A percentile compares a stretch with the other conserved stretches of the same genome.
Evolutionary conservation across 2,113 vertebrate species (phyloP).

Genomic region (Euleptes europaea): DNA sequence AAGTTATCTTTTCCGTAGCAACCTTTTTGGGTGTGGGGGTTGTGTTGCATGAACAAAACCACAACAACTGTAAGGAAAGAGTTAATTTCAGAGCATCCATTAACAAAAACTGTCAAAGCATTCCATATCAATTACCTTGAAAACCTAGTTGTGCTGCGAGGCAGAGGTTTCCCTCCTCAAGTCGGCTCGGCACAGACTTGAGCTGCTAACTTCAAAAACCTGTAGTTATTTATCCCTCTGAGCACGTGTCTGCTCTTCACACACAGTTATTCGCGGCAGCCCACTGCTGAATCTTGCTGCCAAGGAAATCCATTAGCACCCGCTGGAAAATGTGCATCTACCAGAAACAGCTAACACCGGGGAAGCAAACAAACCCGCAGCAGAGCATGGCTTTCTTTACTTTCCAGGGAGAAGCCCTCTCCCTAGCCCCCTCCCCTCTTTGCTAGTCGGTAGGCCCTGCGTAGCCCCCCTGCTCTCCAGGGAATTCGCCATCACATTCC

Average conservation of each 20-base stretch:
- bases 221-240: background rate
- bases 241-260: conserved; percentile 29
- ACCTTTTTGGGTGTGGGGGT: background rate
- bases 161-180: conserved; percentile 18
- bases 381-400: conserved; percentile 69
- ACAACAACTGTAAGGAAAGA: conserved; percentile 18
- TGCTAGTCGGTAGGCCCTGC: conserved; percentile 52
- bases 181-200: background rate
- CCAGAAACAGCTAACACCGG: background rate
- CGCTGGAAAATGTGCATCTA: background rate
- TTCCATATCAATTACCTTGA: conserved; percentile 17
- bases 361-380: conserved; percentile 19
- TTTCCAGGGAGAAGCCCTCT: conserved; percentile 57
- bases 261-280: conserved; percentile 40
- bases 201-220: background rate
- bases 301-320: conserved; percentile 24
- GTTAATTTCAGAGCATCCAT: conserved; percentile 8
- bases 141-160: conserved; percentile 5
- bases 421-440: background rate
- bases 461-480: conserved; percentile 54
- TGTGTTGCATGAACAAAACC: background rate
- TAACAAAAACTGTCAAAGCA: conserved; percentile 25
- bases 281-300: conserved; percentile 34
- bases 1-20: conserved; percentile 40
- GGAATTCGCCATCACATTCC: conserved; percentile 78